These are phyloP conservation scores for Ormia ochracea DNA, from an alignment of 2,888 invertebrate genomes.

Conservation along the genomic window DNA sequence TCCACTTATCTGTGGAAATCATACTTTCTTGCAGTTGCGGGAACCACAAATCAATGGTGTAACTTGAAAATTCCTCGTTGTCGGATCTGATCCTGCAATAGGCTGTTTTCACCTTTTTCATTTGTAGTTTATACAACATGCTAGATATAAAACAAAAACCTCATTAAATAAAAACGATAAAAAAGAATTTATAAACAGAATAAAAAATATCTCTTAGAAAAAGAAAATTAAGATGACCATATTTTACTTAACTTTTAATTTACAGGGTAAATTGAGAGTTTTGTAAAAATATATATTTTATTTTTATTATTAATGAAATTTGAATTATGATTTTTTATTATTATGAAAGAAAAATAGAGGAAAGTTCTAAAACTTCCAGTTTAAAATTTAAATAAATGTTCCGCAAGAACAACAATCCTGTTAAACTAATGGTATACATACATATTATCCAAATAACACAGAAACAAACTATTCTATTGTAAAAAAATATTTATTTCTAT, in stretches of 20 bases:
- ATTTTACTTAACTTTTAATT: no score
- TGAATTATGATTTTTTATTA: no score
- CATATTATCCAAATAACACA: conserved; percentile 39
- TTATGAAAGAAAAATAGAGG: neutral
- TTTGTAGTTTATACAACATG: no score
- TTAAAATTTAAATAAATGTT: conserved; percentile 12
- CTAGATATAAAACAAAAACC: no score
- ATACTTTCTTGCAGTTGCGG: no score
- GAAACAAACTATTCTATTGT: conserved; percentile 43
- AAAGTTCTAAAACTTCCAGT: neutral
- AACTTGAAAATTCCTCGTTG: no score
- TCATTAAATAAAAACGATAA: neutral
- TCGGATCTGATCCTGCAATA: no score
- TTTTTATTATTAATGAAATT: conserved; percentile 7
- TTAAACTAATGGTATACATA: conserved; percentile 27
- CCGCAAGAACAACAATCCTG: conserved; percentile 42
- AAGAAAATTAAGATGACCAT: neutral
- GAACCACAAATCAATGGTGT: no score
- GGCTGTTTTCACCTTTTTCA: no score
- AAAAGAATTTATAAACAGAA: neutral
- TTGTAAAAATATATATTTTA: no score
- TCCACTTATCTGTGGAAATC: no score
- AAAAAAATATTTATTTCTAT: conserved; percentile 56
- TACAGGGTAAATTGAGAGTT: no score
- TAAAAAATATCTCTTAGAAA: neutral